A percentile compares a stretch with the other conserved stretches of the same genome.
Evolutionary conservation across 2,113 vertebrate genomes (phyloP).

Genomic region (Aviceda subcristata): DNA sequence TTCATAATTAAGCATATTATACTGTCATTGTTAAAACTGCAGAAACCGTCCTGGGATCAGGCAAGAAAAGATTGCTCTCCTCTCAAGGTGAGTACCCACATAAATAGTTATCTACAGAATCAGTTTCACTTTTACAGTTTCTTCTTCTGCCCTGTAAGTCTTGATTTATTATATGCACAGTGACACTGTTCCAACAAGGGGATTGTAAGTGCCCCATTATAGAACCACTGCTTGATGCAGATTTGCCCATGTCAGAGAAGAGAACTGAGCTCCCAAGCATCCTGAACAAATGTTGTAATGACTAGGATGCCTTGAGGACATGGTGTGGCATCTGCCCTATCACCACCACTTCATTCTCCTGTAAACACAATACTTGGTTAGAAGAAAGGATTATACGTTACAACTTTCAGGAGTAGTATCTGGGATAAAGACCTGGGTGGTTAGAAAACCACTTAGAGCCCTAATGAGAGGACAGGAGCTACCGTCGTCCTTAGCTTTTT

Average conservation of each 20-base stretch:
- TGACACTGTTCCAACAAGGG: neutral
- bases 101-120: neutral
- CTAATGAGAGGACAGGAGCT: neutral
- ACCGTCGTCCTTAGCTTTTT: neutral
- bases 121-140: constrained; percentile 14
- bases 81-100: constrained; percentile 33
- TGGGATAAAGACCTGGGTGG: neutral
- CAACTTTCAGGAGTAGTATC: neutral
- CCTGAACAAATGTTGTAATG: neutral
- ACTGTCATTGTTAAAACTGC: neutral
- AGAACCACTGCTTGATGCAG: constrained; percentile 33
- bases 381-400: neutral
- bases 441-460: neutral
- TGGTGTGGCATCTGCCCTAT: neutral
- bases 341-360: neutral
- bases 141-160: constrained; percentile 4
- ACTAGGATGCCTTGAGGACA: neutral
- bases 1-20: neutral
- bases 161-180: constrained; percentile 13
- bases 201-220: constrained; percentile 23
- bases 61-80: neutral
- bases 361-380: neutral
- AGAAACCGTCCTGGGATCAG: neutral
- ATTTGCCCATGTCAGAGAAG: neutral
- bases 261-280: neutral